Base-by-base conservation (phyloP, 2,797 vertebrate species). In the Chloroceryle inda region DNA sequence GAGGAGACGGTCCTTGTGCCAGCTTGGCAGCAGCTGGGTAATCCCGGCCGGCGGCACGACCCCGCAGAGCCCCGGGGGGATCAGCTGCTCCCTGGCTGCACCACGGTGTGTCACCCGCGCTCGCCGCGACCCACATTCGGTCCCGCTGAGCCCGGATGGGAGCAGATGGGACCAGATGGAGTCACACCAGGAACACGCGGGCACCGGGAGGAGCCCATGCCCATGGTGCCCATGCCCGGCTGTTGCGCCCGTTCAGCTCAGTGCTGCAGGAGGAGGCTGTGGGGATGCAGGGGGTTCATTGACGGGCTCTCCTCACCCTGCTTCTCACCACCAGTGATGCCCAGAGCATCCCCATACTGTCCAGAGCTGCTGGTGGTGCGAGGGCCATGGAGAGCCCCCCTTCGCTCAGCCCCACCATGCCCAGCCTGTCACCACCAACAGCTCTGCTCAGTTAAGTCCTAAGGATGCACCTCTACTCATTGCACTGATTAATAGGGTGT, bases 21-120 rank as follows among this genome's bases (percentile, higher is more conserved):
- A 84, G 94, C 92, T 62, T 24, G 89, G 77, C 72, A 85, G 93
- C 96, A 94, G 96, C 93, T 79, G 85, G 94, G 89, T 93, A 95
- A 97, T 96, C 95, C 97, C 47, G 26, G 84, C 82, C 47, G 23
- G 79, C 42, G 5, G 71, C 71, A 2, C 15, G 11, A 64, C 82
- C 89, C 86, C 23, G 6, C 24, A 1, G 67, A 61, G 92, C 92
- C 95, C 37, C 66, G 88, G 88, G 82, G 81, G 92, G 85, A 56
- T 83, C 84, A 80, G 89, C 85, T 81, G 92, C 91, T 18, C 88
- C 81, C 69, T 23, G 29, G 67, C 40, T 14, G 7, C 53, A 15
- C 91, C 53, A 8, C 21, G 11, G 4, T 26, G 85, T 40, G 83
- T 68, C 86, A 50, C 92, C 88, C 59, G 9, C 0, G 49, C 79